Evolutionary conservation across 2,797 vertebrate genomes (phyloP).

Genomic region (Parauchenoglanis ngamensis): DNA sequence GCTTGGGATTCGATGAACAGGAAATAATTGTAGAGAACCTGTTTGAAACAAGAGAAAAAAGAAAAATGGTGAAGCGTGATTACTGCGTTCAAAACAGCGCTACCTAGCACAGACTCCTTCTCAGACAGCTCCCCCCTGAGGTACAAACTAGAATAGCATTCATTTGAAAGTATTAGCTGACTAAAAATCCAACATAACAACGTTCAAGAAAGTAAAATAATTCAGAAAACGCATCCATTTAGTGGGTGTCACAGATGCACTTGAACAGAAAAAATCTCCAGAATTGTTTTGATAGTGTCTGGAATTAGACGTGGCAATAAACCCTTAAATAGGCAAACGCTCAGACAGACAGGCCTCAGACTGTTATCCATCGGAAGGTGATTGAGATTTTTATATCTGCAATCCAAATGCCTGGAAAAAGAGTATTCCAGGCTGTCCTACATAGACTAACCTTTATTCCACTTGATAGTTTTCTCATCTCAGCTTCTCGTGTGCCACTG

Average conservation of each 20-base stretch:
- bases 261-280: background rate
- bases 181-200: too few relatives aligned
- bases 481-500: conserved; percentile 24
- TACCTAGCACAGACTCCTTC: too few relatives aligned
- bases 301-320: background rate
- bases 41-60: too few relatives aligned
- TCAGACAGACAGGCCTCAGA: conserved; percentile 2
- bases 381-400: conserved; percentile 41
- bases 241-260: background rate
- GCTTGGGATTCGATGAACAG: too few relatives aligned
- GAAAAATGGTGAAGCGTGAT: too few relatives aligned
- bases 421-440: conserved; percentile 34
- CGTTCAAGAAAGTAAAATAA: too few relatives aligned
- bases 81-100: too few relatives aligned
- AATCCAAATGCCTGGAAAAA: conserved; percentile 32
- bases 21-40: too few relatives aligned
- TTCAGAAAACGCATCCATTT: too few relatives aligned
- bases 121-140: too few relatives aligned
- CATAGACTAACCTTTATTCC: conserved; percentile 51
- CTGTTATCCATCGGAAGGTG: background rate
- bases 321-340: background rate
- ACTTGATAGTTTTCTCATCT: conserved; percentile 39
- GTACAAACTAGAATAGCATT: too few relatives aligned
- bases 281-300: background rate
- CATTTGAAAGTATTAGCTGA: too few relatives aligned